These are phyloP conservation scores for Eucidaris tribuloides DNA, from an alignment of 35 echinoderm and acorn worm species.

Conservation along the genomic window DNA sequence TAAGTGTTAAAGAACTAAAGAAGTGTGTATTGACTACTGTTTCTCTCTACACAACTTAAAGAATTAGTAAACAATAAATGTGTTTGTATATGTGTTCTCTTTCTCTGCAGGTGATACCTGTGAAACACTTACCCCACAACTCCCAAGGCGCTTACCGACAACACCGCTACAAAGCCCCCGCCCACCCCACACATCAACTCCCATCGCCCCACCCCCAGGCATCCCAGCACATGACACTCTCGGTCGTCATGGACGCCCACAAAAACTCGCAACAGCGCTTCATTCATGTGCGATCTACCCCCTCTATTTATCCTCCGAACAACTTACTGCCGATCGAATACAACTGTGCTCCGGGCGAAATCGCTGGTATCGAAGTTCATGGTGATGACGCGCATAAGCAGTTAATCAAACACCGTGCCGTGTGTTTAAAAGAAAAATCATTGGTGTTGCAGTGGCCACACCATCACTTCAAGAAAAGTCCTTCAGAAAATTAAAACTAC, in stretches of 20 bases:
- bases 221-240: neutral
- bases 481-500: constrained; percentile 10
- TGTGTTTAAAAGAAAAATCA: too few species aligned
- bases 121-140: neutral
- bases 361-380: neutral
- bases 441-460: neutral
- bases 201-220: neutral
- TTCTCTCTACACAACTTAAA: too few species aligned
- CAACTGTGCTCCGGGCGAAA: neutral
- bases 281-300: constrained; percentile 1
- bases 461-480: neutral
- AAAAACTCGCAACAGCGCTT: neutral
- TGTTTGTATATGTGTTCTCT: too few species aligned
- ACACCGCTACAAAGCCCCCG: neutral
- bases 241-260: constrained; percentile 8
- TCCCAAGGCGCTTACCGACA: neutral
- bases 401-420: neutral
- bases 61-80: too few species aligned
- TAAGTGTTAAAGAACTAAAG: too few species aligned
- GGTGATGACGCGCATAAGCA: neutral
- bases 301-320: constrained; percentile 11
- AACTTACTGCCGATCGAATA: neutral
- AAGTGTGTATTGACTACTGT: too few species aligned
- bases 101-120: neutral
- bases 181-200: neutral